phyloP scores from a whole-genome alignment of 2,113 vertebrate genomes.

The Pterocles orientalis region DNA sequence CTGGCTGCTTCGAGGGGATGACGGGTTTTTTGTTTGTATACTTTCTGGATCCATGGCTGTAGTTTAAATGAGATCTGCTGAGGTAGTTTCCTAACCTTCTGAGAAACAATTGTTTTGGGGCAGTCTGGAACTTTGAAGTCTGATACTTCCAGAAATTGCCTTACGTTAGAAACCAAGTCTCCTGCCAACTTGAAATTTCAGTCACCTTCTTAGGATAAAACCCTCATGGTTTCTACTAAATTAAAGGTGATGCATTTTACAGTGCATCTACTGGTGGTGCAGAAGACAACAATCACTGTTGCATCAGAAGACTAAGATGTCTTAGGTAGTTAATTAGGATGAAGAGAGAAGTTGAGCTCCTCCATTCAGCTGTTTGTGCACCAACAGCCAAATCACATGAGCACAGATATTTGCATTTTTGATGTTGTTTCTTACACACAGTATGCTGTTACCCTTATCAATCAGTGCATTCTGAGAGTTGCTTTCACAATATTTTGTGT shows the following conservation, averaged over 20 bases:
- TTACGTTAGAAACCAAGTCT: background rate
- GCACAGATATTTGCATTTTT: background rate
- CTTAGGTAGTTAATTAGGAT: background rate
- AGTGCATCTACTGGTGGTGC: background rate
- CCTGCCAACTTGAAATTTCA: background rate
- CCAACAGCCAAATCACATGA: background rate
- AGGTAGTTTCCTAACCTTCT: background rate
- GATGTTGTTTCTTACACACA: background rate
- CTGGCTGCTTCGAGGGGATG: rapidly evolving
- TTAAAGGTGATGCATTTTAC: background rate
- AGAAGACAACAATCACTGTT: background rate
- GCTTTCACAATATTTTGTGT: background rate
- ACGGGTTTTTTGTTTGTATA: background rate
- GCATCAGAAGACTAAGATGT: background rate
- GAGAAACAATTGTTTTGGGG: background rate
- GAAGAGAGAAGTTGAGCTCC: background rate
- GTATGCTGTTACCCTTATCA: background rate
- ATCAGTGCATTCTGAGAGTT: background rate
- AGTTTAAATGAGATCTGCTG: background rate
- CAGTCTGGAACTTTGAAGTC: background rate
- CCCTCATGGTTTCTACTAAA: background rate
- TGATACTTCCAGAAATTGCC: background rate
- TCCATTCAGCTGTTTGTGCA: background rate
- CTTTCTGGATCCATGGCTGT: background rate
- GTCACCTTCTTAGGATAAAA: background rate